Percentiles rank a stretch among this genome's conserved stretches.
phyloP scores from a whole-genome alignment of 2,797 vertebrate species.

The Sardinella longiceps region DNA sequence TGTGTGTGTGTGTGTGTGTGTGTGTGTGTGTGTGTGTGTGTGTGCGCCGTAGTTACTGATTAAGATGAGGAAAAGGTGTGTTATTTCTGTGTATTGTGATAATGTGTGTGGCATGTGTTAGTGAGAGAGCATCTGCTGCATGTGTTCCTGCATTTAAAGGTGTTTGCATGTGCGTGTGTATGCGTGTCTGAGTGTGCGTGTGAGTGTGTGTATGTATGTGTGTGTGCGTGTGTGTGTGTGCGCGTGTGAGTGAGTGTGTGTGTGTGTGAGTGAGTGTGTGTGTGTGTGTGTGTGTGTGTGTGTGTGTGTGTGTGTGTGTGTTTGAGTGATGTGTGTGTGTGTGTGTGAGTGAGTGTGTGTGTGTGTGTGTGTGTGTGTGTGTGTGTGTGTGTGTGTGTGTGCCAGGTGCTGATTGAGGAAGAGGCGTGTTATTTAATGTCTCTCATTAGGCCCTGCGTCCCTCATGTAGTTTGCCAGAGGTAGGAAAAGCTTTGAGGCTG shows the following conservation, averaged over 20 bases:
- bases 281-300: too few relatives aligned
- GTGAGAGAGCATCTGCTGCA: too few relatives aligned
- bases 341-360: background rate
- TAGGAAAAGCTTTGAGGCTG: constrained; percentile 5
- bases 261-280: background rate
- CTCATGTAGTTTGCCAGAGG: background rate
- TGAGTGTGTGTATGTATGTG: background rate
- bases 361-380: background rate
- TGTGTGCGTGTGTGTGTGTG: background rate
- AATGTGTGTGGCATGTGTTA: too few relatives aligned
- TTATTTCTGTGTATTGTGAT: too few relatives aligned
- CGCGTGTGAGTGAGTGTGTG: background rate
- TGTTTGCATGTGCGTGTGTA: background rate
- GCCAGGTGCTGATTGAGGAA: background rate
- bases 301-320: background rate
- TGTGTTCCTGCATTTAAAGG: too few relatives aligned
- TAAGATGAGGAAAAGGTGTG: too few relatives aligned
- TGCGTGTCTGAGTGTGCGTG: background rate
- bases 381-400: background rate
- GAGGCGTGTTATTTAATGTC: constrained; percentile 1
- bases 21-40: background rate
- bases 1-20: background rate
- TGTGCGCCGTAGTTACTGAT: too few relatives aligned
- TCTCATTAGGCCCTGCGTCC: background rate
- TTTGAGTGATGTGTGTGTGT: background rate